These are phyloP conservation scores for Lophius piscatorius DNA, from an alignment of 2,113 vertebrate genomes.

Conservation along the genomic window DNA sequence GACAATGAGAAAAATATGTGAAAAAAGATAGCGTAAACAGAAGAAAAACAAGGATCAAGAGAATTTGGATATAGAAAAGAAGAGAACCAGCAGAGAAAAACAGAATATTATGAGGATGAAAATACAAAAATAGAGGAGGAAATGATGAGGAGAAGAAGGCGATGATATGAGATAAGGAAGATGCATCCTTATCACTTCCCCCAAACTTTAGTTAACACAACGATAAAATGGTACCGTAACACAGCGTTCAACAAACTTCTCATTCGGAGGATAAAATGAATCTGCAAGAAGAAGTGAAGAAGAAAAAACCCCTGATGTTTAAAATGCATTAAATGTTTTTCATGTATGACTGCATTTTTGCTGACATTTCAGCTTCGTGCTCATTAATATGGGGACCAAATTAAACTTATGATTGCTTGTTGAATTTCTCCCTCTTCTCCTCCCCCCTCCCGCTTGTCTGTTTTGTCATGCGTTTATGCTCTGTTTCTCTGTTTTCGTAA, in stretches of 20 bases:
- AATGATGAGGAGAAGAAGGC: neutral
- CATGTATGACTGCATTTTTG: constrained; percentile 84
- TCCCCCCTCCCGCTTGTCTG: constrained; percentile 32
- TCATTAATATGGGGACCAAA: constrained; percentile 83
- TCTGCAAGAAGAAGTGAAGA: constrained; percentile 57
- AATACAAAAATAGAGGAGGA: neutral
- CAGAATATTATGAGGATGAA: neutral
- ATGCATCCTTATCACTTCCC: too few species aligned
- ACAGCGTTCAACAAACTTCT: constrained; percentile 57
- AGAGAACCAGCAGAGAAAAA: neutral
- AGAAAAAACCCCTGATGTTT: constrained; percentile 46
- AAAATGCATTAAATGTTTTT: constrained; percentile 82
- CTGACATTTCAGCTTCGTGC: constrained; percentile 81
- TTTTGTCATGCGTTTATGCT: constrained; percentile 47
- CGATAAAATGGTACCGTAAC: constrained; percentile 42
- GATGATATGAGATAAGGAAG: too few species aligned
- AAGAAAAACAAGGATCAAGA: too few species aligned
- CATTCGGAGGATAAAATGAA: constrained; percentile 72
- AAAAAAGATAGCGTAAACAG: too few species aligned
- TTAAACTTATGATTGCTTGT: constrained; percentile 82
- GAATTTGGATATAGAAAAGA: neutral
- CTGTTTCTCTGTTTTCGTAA: constrained; percentile 8
- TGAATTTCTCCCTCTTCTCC: constrained; percentile 66
- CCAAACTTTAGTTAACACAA: constrained; percentile 40
- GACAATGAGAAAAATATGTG: neutral